Conservation (phyloP, 2,113 vertebrate genomes). For the Mastomys coucha region DNA sequence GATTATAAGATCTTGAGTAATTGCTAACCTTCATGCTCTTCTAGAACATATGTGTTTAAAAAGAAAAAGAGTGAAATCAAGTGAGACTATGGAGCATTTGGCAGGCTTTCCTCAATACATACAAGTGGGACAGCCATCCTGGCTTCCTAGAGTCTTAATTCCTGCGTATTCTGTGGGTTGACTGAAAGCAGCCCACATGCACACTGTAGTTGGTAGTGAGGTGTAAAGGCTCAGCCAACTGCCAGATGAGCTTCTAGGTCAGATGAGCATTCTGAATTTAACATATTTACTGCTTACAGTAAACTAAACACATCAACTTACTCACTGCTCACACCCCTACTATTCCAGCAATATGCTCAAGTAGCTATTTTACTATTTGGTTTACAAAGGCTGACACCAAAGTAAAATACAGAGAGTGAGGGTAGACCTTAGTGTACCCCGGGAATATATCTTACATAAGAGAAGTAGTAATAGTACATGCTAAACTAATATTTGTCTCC, state of each 20-base stretch:
- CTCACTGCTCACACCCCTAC: not conserved
- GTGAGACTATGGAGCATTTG: not conserved
- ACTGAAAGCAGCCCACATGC: not conserved
- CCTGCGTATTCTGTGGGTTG: not conserved
- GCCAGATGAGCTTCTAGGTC: not conserved
- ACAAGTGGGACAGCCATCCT: not conserved
- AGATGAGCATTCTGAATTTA: not conserved
- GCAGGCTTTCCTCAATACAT: not conserved
- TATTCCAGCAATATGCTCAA: not conserved
- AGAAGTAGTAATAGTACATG: not conserved
- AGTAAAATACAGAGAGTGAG: not conserved
- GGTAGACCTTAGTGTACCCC: not conserved
- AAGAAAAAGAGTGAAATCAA: not conserved
- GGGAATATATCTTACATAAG: not conserved
- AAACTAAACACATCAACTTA: not conserved
- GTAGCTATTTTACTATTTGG: not conserved
- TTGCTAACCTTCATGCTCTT: not conserved
- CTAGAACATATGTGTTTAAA: not conserved
- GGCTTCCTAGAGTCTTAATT: not conserved
- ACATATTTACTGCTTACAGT: not conserved
- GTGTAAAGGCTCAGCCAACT: not conserved
- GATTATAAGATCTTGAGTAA: not conserved
- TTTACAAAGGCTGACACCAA: not conserved
- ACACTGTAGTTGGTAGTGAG: not conserved
- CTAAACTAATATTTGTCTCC: not conserved